These are phyloP conservation scores for Uria lomvia DNA, from an alignment of 2,113 vertebrate species.

Conservation along the genomic window DNA sequence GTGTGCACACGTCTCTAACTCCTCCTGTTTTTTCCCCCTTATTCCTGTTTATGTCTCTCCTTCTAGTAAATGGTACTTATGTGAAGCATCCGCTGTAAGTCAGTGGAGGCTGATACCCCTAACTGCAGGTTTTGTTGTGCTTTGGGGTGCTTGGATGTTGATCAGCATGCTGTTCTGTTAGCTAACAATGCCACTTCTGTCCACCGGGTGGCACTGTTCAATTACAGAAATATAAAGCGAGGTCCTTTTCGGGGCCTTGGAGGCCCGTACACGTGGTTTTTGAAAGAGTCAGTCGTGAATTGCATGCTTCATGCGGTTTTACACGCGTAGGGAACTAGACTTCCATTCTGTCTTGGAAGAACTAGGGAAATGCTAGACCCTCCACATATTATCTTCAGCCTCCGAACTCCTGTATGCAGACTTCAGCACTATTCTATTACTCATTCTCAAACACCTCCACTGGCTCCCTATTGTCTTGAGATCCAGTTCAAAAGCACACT, in stretches of 20 bases:
- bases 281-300: too few species aligned
- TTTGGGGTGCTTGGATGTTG: background rate
- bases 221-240: background rate
- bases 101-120: background rate
- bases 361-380: background rate
- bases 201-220: background rate
- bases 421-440: background rate
- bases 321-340: accelerated
- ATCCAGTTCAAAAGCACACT: background rate
- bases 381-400: too few species aligned
- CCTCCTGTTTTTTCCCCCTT: background rate
- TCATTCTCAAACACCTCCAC: background rate
- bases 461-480: background rate
- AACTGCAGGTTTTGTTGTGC: background rate
- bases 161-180: too few species aligned
- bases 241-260: too few species aligned
- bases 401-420: background rate
- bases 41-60: background rate
- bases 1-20: background rate
- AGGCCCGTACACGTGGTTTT: accelerated
- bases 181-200: background rate
- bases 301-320: too few species aligned
- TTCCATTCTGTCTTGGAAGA: background rate
- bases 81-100: background rate
- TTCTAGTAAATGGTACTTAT: background rate